Evolutionary conservation across 1,140 invertebrate genomes (phyloP).

Genomic region (Drosophila parvula): DNA sequence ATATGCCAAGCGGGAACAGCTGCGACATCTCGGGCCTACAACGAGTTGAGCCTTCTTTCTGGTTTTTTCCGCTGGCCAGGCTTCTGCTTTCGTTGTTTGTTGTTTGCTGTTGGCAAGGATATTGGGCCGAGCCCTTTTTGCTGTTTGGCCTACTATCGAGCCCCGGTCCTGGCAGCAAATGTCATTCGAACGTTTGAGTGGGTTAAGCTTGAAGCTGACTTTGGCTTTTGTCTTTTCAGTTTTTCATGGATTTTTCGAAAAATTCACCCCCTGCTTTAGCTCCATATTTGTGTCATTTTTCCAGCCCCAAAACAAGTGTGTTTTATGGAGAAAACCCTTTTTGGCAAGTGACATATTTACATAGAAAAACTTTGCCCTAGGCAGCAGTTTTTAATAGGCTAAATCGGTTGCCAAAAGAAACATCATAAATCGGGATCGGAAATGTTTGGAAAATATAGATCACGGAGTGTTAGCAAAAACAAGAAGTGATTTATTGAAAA

Average conservation of each 20-base stretch:
- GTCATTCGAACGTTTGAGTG: conserved; percentile 56
- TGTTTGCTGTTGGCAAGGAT: conserved; percentile 54
- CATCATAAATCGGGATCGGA: conserved; percentile 28
- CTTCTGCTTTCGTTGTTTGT: conserved; percentile 39
- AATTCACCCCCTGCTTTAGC: conserved; percentile 1
- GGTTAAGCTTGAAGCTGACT: conserved; percentile 62
- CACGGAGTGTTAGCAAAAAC: neutral
- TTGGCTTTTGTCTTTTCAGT: conserved; percentile 28
- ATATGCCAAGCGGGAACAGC: conserved; percentile 68
- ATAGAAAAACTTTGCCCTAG: conserved; percentile 32
- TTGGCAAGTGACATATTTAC: conserved; percentile 49
- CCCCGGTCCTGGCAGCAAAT: conserved; percentile 48
- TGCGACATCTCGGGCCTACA: conserved; percentile 57
- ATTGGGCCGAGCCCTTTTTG: conserved; percentile 58
- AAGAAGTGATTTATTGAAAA: neutral
- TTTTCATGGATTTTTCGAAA: conserved; percentile 29
- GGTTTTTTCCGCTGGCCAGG: conserved; percentile 17
- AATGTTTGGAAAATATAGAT: conserved; percentile 4
- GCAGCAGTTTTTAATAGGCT: conserved; percentile 42
- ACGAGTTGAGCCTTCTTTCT: conserved; percentile 16
- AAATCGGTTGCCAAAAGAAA: conserved; percentile 24
- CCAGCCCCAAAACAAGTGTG: conserved; percentile 27
- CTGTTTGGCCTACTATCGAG: conserved; percentile 65
- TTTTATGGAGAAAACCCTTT: conserved; percentile 39
- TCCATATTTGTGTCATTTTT: conserved; percentile 2